These are phyloP conservation scores for Hydropsyche tenuis DNA, from an alignment of 1,140 invertebrate species.

Conservation along the genomic window DNA sequence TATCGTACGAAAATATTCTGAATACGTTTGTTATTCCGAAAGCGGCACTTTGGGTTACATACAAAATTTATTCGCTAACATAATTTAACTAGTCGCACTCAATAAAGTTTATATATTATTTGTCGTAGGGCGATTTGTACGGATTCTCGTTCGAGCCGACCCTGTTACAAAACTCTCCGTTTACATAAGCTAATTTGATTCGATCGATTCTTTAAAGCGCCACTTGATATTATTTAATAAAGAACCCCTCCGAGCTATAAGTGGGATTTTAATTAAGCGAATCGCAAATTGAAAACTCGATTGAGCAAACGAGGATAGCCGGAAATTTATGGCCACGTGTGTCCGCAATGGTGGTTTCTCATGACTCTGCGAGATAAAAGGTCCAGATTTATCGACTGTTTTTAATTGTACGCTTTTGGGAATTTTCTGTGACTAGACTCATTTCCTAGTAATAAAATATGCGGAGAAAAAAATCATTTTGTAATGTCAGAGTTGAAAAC, in stretches of 20 bases:
- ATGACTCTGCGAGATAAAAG: neutral
- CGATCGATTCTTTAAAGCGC: neutral
- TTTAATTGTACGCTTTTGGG: neutral
- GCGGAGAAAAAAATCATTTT: too few relatives aligned
- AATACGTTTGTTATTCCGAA: too few relatives aligned
- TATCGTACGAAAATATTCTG: too few relatives aligned
- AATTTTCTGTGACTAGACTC: neutral
- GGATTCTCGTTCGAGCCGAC: neutral
- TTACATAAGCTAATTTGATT: conserved; percentile 4
- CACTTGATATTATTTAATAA: neutral
- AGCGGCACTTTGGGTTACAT: too few relatives aligned
- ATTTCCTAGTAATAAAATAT: conserved; percentile 28
- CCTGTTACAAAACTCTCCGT: neutral
- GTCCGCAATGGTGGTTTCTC: neutral
- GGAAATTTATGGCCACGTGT: too few relatives aligned
- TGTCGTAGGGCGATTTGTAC: neutral
- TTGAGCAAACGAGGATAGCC: too few relatives aligned
- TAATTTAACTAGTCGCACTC: too few relatives aligned
- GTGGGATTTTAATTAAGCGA: too few relatives aligned
- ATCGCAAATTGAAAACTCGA: too few relatives aligned
- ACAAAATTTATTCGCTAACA: too few relatives aligned
- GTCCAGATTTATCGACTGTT: neutral
- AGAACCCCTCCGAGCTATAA: too few relatives aligned
- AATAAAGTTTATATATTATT: too few relatives aligned
- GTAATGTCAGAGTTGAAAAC: conserved; percentile 30